Base-by-base conservation (phyloP, 2,888 invertebrate genomes). In the Cerastoderma edule region DNA sequence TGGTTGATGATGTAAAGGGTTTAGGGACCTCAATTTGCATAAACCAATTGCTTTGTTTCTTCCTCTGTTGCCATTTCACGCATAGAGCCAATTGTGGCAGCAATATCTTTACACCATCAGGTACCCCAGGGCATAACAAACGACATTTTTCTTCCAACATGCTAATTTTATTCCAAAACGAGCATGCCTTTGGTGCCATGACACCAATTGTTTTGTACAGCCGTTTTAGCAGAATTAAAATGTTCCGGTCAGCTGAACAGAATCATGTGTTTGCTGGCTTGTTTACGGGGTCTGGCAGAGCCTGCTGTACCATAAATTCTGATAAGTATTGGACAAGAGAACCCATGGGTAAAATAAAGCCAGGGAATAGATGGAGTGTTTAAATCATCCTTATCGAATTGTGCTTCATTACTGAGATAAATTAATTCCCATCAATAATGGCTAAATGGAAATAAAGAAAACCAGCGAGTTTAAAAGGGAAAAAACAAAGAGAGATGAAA, bases 11-110 rank as follows among this genome's bases (percentile, higher is more conserved):
- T 10, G 50, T 10, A 50, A 50, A 50, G 56, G 56, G n/a, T 13
- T 32, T 13, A 60, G 24, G 60, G 35, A 44, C 48, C 35, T 27
- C 24, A 32, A 75, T 75, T 70, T 75, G 67, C 75, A 75, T 75
- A 75, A 75, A 75, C 69, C 65, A 75, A 75, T 75, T 75, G 75
- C 75, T 70, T 72, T 70, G 64, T 65, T 75, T 75, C 60, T 63
- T n/a, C 48, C 70, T 50, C 33, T 35, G 50, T 32, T 57, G 56
- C 44, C n/a, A 39, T 46, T 56, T 68, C 39, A 68, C 68, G 39
- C 46, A 44, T 57, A 10, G 19, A n/a, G 39, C 44, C 68, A 56
- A 68, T 68, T 57, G 44, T 57, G 57, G 53, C 44, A 16, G 33
- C 24, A 39, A 27, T 70, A n/a, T 70, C 48, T 46, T 60, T 33